Conservation (phyloP, 2,888 invertebrate genomes). For the Mesochorus sp. region DNA sequence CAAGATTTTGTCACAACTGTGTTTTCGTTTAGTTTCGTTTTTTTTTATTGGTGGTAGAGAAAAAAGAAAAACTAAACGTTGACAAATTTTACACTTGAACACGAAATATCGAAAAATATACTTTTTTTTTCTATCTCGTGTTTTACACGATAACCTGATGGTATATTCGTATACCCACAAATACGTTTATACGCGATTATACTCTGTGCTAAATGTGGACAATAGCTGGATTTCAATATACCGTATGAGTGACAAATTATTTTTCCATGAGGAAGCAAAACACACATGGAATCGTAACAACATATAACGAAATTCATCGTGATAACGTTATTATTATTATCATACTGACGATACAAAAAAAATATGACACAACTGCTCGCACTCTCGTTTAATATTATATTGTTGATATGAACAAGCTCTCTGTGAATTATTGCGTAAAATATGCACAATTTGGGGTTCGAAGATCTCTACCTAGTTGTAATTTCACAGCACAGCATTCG, state of each 20-base stretch:
- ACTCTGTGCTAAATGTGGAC: conserved; percentile 36
- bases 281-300: not conserved
- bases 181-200: too few species aligned
- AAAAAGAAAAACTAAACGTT: too few species aligned
- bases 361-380: conserved; percentile 9
- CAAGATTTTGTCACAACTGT: too few species aligned
- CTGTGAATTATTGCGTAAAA: conserved; percentile 56
- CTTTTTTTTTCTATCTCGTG: too few species aligned
- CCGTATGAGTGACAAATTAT: not conserved
- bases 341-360: not conserved
- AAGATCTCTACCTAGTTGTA: conserved; percentile 51
- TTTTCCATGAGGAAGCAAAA: too few species aligned
- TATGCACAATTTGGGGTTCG: conserved; percentile 54
- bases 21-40: too few species aligned
- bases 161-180: too few species aligned
- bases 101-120: too few species aligned
- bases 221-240: conserved; percentile 29
- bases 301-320: not conserved
- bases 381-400: conserved; percentile 40
- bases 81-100: too few species aligned
- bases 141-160: too few species aligned
- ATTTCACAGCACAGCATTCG: conserved; percentile 59
- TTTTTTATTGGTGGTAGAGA: too few species aligned
- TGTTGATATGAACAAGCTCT: conserved; percentile 42
- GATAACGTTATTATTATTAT: not conserved